These are phyloP conservation scores for Hyperoplus immaculatus DNA, from an alignment of 2,797 vertebrate species.

Conservation along the genomic window DNA sequence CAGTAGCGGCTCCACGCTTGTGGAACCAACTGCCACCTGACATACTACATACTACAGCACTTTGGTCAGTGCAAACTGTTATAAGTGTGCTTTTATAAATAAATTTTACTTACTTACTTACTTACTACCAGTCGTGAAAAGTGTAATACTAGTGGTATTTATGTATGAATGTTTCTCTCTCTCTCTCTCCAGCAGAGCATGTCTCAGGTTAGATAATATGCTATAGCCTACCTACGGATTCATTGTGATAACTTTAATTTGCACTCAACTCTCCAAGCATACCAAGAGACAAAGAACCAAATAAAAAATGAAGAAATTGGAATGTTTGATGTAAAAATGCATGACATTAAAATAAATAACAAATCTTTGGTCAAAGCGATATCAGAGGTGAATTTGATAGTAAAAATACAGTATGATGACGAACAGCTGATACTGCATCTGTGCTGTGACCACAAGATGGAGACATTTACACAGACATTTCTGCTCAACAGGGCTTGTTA, in stretches of 20 bases:
- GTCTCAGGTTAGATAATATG: neutral
- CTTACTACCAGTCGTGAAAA: too few species aligned
- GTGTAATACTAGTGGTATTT: too few species aligned
- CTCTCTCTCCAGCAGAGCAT: neutral
- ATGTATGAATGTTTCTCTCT: too few species aligned
- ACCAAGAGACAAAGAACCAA: neutral
- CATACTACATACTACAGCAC: too few species aligned
- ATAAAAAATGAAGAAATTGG: too few species aligned
- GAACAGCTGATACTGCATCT: neutral
- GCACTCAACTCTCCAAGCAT: neutral
- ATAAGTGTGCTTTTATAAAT: too few species aligned
- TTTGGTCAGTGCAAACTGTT: too few species aligned
- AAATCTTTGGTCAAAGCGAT: neutral
- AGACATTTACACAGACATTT: constrained; percentile 67
- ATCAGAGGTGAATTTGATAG: neutral
- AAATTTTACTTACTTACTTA: too few species aligned
- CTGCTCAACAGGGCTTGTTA: neutral
- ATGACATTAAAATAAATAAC: neutral
- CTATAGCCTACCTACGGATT: neutral
- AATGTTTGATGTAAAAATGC: neutral
- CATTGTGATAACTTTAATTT: neutral
- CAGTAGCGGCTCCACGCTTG: too few species aligned
- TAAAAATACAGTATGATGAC: neutral
- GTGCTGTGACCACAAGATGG: constrained; percentile 70
- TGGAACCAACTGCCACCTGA: too few species aligned